Evolutionary conservation across 2,113 vertebrate species (phyloP).

Genomic region (Centropus bengalensis): DNA sequence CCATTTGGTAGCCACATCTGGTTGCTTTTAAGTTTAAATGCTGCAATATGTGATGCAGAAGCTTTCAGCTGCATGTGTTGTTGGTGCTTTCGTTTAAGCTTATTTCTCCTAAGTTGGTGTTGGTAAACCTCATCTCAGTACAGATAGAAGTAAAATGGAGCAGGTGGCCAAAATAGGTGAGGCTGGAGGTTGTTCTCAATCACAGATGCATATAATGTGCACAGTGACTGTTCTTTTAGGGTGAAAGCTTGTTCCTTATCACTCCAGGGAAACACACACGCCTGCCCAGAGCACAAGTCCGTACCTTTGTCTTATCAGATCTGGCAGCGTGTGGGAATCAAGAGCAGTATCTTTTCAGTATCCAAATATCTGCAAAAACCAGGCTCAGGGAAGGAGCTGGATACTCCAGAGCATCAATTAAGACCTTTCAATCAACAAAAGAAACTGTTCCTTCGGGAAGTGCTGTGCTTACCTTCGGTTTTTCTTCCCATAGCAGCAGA

Average conservation of each 20-base stretch:
- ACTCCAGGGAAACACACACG: accelerated
- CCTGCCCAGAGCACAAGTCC: accelerated
- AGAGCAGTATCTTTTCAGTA: neutral
- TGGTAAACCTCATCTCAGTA: neutral
- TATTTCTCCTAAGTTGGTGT: neutral
- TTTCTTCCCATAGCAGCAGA: slow-evolving; percentile 88
- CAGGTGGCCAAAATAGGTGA: neutral
- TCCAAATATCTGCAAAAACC: neutral
- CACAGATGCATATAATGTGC: neutral
- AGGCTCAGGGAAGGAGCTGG: neutral
- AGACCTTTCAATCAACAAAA: neutral
- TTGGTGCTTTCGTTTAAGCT: neutral
- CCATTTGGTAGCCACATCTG: neutral
- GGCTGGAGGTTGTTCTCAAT: neutral
- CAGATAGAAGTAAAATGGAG: neutral
- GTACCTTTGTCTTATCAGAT: neutral
- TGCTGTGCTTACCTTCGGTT: neutral
- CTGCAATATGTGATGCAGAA: neutral
- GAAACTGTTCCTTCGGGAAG: neutral
- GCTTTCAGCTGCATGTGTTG: neutral
- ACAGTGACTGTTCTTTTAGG: neutral
- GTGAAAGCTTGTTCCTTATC: neutral
- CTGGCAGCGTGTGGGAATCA: neutral
- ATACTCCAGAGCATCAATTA: neutral
- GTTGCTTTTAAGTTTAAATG: neutral